Base-by-base conservation (phyloP, 2,113 vertebrate genomes). In the Cebidichthys violaceus region DNA sequence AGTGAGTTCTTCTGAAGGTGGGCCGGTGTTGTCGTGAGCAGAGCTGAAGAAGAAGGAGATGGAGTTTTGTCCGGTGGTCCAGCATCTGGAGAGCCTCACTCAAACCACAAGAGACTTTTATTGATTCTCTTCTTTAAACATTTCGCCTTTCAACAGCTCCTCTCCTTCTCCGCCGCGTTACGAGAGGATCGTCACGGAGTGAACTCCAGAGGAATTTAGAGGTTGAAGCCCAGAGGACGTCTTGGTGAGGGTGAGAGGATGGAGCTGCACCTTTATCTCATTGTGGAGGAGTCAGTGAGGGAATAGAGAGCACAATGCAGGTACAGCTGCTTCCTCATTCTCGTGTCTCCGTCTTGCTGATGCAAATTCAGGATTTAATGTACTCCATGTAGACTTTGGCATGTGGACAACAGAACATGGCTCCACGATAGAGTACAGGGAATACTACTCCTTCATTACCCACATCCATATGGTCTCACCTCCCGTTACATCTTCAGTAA, bases 21-120 rank as follows among this genome's bases (percentile, higher is more conserved):
- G 24, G 61, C 69, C 64, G 84, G 69, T 72, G 82, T 70, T 82
- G 79, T 43, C 79, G 83, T 79, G 81, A 77, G 81, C 69, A 13
- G 75, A 74, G 74, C 59, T 79, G 68, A 57, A 77, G 67, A 72
- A 71, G 31, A 81, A 73, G 70, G n/a, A 65, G 35, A 67, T 77
- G 18, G 24, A 55, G 24, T 69, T 88, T 74, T 90, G 83, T 89
- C 57, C 52, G 4, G 5, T 71, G 50, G 50, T 90, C 78, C 90
- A 93, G 90, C 79, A 90, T 92, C 89, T 80, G 77, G 83, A 86
- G 75, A 75, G 78, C 29, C 70, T 93, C 79, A 81, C 73, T 85
- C 18, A 77, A 77, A 90, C 86, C 85, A 81, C 79, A 81, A 57
- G 39, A 88, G 81, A 86, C 87, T 75, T 92, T 92, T 88, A 92